A percentile compares a stretch with the other conserved stretches of the same genome.
Conservation (phyloP, 2,888 invertebrate genomes). For the Masnerella sp. region DNA sequence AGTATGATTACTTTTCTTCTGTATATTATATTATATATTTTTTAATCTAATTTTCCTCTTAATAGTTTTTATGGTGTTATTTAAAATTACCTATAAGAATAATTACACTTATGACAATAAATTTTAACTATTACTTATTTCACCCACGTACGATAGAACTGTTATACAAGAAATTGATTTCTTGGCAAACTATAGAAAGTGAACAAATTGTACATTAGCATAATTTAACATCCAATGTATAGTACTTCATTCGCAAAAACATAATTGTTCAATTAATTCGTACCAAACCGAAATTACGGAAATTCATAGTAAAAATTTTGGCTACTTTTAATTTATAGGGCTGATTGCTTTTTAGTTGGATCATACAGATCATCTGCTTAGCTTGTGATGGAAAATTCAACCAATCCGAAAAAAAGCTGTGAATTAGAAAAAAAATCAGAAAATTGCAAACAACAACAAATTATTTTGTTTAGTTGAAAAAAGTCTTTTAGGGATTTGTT, state of each 20-base stretch:
- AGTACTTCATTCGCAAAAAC: too few species aligned
- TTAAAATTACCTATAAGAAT: slow-evolving; percentile 6
- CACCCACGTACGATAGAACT: slow-evolving; percentile 6
- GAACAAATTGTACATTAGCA: too few species aligned
- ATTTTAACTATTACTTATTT: slow-evolving; percentile 3
- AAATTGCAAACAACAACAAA: too few species aligned
- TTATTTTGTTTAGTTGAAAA: too few species aligned
- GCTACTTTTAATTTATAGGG: slow-evolving; percentile 27
- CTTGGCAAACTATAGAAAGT: slow-evolving; percentile 19
- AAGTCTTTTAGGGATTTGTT: too few species aligned
- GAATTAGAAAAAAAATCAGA: neutral
- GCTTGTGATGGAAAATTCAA: slow-evolving; percentile 4
- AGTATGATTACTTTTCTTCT: too few species aligned
- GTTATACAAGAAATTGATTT: slow-evolving; percentile 27
- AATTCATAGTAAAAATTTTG: slow-evolving; percentile 15
- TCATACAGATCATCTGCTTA: slow-evolving; percentile 28
- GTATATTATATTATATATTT: too few species aligned
- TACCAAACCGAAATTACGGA: slow-evolving; percentile 27
- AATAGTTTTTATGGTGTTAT: neutral
- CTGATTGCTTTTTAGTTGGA: slow-evolving; percentile 14
- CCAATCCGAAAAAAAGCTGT: slow-evolving; percentile 29
- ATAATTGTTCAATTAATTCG: neutral
- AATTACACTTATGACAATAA: neutral
- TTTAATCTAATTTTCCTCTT: neutral
- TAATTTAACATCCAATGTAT: neutral